phyloP scores from a whole-genome alignment of 2,113 vertebrate species.

The Marcusenius ussheri region DNA sequence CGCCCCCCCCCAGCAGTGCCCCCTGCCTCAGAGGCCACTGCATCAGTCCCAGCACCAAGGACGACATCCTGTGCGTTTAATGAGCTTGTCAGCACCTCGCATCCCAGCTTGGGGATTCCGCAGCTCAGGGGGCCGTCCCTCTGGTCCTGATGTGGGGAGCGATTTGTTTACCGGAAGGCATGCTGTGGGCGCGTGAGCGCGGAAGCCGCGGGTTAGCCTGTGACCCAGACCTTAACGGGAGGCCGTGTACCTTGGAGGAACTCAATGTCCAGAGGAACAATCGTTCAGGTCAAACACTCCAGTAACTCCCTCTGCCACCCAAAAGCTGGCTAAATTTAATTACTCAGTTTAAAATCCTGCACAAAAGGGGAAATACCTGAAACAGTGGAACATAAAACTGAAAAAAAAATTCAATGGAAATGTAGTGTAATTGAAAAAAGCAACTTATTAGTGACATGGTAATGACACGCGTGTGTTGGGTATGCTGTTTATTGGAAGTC shows the following conservation, averaged over 20 bases:
- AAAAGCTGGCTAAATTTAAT: neutral
- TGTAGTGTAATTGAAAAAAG: neutral
- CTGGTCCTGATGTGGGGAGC: neutral
- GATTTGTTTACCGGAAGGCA: neutral
- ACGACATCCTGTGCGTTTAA: neutral
- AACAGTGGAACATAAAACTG: neutral
- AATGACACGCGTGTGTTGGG: neutral
- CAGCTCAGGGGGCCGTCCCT: neutral
- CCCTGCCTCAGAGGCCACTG: neutral
- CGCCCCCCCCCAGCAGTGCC: neutral
- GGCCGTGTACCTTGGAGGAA: neutral
- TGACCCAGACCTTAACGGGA: neutral
- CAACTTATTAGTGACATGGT: neutral
- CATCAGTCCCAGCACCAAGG: neutral
- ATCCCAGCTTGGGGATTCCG: neutral
- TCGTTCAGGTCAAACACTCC: neutral
- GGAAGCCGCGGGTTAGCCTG: neutral
- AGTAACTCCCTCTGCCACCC: neutral
- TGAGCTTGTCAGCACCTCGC: conserved; percentile 1
- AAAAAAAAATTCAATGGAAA: neutral
- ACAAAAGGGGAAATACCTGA: neutral
- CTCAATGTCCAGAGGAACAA: neutral
- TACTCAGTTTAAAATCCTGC: neutral
- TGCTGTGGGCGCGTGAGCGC: neutral
- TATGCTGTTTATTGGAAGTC: neutral